A percentile compares a stretch with the other conserved stretches of the same genome.
Conservation (phyloP, 2,797 vertebrate species). For the Phataginus tetradactyla region DNA sequence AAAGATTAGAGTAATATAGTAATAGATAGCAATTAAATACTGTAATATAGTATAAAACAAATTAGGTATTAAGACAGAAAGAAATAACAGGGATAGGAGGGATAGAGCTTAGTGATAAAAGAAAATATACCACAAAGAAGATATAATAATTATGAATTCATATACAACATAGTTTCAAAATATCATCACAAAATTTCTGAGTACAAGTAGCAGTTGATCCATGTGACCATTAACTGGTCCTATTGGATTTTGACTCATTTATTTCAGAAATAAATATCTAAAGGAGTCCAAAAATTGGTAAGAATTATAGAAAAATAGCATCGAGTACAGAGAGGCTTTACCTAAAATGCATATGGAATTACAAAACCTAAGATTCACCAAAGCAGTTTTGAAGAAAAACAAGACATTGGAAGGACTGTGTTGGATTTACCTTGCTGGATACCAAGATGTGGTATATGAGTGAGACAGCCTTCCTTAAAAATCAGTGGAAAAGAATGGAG, state of each 20-base stretch:
- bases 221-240: neutral
- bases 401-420: neutral
- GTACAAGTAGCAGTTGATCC: neutral
- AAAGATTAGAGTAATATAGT: neutral
- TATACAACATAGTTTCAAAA: neutral
- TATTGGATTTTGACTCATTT: neutral
- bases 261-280: neutral
- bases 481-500: neutral
- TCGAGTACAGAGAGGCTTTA: neutral
- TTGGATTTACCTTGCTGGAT: neutral
- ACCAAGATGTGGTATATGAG: neutral
- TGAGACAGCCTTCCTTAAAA: neutral
- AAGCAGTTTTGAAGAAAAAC: neutral
- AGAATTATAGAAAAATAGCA: neutral
- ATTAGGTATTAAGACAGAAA: neutral
- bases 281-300: neutral
- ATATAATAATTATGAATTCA: neutral
- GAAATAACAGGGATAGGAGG: neutral
- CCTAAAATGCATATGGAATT: neutral
- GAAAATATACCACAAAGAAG: neutral
- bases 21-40: neutral
- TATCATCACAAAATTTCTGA: neutral
- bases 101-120: neutral
- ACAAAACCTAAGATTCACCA: neutral
- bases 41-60: neutral